phyloP scores from a whole-genome alignment of 2,113 vertebrate species.

The Lepus timidus region DNA sequence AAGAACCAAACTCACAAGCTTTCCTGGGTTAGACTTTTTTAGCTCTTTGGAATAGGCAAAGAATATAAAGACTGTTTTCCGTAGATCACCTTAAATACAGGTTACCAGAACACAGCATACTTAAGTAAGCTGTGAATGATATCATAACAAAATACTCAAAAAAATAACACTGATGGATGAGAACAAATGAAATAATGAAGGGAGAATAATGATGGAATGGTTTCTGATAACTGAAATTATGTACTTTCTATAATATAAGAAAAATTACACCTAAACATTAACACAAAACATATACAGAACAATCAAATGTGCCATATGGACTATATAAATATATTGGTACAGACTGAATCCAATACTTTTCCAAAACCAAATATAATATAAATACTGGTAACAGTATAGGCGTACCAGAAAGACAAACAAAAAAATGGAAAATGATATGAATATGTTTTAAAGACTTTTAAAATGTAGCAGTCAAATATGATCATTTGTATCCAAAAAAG shows the following conservation, averaged over 20 bases:
- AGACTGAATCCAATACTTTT: constrained; percentile 17
- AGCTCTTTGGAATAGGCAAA: constrained; percentile 79
- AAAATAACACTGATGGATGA: constrained; percentile 78
- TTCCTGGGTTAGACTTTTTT: constrained; percentile 72
- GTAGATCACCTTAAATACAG: constrained; percentile 62
- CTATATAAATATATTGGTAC: not conserved
- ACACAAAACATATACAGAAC: constrained; percentile 74
- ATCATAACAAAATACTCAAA: constrained; percentile 54
- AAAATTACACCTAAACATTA: constrained; percentile 80
- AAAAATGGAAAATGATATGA: constrained; percentile 65
- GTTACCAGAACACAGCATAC: constrained; percentile 45
- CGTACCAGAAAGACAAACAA: constrained; percentile 63
- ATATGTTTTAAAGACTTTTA: constrained; percentile 73
- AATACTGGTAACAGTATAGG: constrained; percentile 60
- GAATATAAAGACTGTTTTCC: constrained; percentile 68
- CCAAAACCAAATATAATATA: constrained; percentile 71
- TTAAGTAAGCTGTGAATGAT: constrained; percentile 49
- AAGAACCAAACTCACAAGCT: constrained; percentile 64
- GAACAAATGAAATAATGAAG: constrained; percentile 64
- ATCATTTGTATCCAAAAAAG: constrained; percentile 46
- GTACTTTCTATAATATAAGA: not conserved
- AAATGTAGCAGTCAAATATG: constrained; percentile 68
- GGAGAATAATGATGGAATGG: constrained; percentile 76
- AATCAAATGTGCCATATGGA: constrained; percentile 86
- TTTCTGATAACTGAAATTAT: constrained; percentile 79